phyloP scores from a whole-genome alignment of 2,888 invertebrate species.

The Andrena marginata region DNA sequence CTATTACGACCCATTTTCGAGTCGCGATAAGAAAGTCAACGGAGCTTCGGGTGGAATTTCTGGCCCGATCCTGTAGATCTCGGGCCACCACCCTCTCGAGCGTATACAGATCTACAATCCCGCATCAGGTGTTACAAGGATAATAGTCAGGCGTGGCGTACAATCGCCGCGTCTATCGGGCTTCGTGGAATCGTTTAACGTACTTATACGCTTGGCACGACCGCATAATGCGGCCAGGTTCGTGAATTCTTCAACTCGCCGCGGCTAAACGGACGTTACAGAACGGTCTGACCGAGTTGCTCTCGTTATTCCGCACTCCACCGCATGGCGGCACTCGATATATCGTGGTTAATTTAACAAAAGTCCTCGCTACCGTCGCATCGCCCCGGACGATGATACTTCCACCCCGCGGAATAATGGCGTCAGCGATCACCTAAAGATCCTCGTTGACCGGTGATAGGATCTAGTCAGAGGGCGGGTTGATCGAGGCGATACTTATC shows the following conservation, averaged over 20 bases:
- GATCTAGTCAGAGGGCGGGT: constrained; percentile 46
- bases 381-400: constrained; percentile 25
- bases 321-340: background rate
- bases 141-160: constrained; percentile 18
- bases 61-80: constrained; percentile 2
- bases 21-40: constrained; percentile 40
- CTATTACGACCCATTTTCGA: constrained; percentile 47
- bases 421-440: constrained; percentile 55
- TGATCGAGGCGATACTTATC: constrained; percentile 60
- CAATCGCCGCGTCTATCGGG: constrained; percentile 8
- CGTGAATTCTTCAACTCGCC: background rate
- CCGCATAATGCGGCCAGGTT: background rate
- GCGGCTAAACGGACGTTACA: no score
- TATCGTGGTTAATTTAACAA: constrained; percentile 20
- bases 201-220: background rate
- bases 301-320: constrained; percentile 1
- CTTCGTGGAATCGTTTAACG: constrained; percentile 24
- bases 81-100: background rate
- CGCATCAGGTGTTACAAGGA: constrained; percentile 25
- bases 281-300: background rate
- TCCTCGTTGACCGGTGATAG: constrained; percentile 50
- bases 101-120: background rate
- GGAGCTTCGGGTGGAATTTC: constrained; percentile 7
- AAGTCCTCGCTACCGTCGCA: constrained; percentile 23
- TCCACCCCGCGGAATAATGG: constrained; percentile 55